phyloP scores from a whole-genome alignment of 92 coral and sea anemone species.

The Epizoanthus scotinus region DNA sequence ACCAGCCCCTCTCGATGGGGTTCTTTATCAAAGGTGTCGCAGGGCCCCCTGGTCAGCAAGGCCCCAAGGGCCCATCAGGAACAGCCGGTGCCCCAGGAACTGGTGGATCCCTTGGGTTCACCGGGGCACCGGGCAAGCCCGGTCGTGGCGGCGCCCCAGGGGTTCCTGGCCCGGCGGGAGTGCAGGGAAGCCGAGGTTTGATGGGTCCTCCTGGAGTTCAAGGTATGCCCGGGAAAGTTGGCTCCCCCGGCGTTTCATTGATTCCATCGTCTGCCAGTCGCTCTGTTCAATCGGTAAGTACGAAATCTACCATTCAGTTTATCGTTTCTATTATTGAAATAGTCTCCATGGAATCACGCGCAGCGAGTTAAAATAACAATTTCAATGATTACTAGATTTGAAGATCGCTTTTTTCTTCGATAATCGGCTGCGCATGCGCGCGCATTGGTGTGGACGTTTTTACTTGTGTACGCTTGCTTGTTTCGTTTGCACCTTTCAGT shows the following conservation, averaged over 20 bases:
- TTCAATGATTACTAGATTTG: no score
- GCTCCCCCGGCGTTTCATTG: constrained; percentile 74
- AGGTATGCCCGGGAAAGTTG: constrained; percentile 80
- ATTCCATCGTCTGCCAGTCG: constrained; percentile 42
- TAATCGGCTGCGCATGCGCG: no score
- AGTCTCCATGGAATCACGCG: no score
- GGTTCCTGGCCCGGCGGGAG: constrained; percentile 75
- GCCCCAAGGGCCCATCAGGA: constrained; percentile 82
- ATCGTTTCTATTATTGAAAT: no score
- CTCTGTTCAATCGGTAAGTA: constrained; percentile 50
- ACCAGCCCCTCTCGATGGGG: constrained; percentile 81
- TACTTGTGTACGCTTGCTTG: no score
- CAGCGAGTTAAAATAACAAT: background rate
- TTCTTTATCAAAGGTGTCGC: constrained; percentile 82
- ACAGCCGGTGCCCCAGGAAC: constrained; percentile 62
- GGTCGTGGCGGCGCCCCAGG: constrained; percentile 79
- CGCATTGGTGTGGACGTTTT: no score
- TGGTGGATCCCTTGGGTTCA: constrained; percentile 69
- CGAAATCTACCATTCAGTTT: no score
- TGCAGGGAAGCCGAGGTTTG: constrained; percentile 65
- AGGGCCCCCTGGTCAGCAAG: constrained; percentile 84
- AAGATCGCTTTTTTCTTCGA: no score
- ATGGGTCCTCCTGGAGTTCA: constrained; percentile 65
- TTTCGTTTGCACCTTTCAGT: no score
- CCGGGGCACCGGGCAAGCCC: constrained; percentile 69